phyloP scores from a whole-genome alignment of 37 sponge, comb jelly and placozoan genomes.

The Eunapius fragilis region DNA sequence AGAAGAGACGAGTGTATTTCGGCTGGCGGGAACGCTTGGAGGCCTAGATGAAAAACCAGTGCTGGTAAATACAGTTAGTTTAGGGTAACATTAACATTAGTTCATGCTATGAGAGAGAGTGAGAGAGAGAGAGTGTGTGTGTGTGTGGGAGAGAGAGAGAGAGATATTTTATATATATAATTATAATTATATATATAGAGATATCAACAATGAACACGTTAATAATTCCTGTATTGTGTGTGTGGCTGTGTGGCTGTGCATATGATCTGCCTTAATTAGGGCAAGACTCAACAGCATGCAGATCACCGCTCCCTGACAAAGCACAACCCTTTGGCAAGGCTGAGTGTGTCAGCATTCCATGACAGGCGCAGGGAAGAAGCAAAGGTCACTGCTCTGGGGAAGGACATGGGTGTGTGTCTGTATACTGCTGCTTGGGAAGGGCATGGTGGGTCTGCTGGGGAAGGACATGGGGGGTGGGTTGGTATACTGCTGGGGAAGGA shows the following conservation, averaged over 20 bases:
- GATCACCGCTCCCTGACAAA: slow-evolving; percentile 45
- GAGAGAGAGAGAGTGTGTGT: too few species aligned
- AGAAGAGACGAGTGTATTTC: background rate
- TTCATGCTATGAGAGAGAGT: too few species aligned
- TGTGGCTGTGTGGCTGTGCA: background rate
- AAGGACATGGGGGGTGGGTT: too few species aligned
- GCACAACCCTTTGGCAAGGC: slow-evolving; percentile 50
- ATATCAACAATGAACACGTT: background rate
- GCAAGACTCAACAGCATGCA: slow-evolving; percentile 12
- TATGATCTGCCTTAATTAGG: slow-evolving; percentile 17
- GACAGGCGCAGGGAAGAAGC: slow-evolving; percentile 30
- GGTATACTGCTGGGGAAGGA: too few species aligned
- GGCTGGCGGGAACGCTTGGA: background rate
- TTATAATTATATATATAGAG: too few species aligned
- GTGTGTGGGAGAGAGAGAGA: too few species aligned
- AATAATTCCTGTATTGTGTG: background rate
- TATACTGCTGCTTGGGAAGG: too few species aligned
- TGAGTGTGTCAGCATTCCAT: slow-evolving; percentile 47
- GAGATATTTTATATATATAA: too few species aligned
- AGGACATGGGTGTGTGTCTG: background rate
- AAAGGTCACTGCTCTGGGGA: slow-evolving; percentile 33
- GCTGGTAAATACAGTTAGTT: background rate
- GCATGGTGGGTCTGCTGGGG: too few species aligned
- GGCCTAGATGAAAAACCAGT: background rate
- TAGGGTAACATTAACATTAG: too few species aligned